A percentile compares a stretch with the other conserved stretches of the same genome.
phyloP scores from a whole-genome alignment of 2,888 invertebrate species.

The Drosophila limbata region DNA sequence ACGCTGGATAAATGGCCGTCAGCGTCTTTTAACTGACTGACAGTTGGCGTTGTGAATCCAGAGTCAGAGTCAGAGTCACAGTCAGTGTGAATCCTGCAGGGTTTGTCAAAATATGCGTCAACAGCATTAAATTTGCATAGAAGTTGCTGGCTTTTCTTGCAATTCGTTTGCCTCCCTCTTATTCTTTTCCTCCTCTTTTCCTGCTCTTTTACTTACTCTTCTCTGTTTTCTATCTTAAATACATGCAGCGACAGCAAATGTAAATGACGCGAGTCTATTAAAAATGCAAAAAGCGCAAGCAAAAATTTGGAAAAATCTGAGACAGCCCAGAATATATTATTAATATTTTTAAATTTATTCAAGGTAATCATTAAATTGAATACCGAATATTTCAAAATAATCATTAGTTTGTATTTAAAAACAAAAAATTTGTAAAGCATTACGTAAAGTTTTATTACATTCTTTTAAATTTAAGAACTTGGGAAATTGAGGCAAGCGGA shows the following conservation, averaged over 20 bases:
- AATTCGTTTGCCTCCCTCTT: neutral
- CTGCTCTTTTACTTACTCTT: neutral
- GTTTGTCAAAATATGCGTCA: conserved; percentile 63
- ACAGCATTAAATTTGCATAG: conserved; percentile 68
- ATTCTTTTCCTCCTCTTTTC: neutral
- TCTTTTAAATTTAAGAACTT: too few species aligned
- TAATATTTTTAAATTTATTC: neutral
- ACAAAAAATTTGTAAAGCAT: too few species aligned
- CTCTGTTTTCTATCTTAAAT: conserved; percentile 24
- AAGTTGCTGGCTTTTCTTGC: conserved; percentile 20
- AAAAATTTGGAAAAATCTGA: conserved; percentile 4
- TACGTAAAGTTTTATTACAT: too few species aligned
- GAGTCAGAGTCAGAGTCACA: conserved; percentile 16
- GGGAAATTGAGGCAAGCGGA: too few species aligned
- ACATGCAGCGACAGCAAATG: conserved; percentile 53
- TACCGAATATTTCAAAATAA: too few species aligned
- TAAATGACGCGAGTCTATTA: conserved; percentile 54
- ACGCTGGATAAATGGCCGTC: conserved; percentile 37
- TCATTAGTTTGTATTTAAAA: too few species aligned
- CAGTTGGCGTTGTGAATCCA: conserved; percentile 36
- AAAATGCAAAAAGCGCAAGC: conserved; percentile 18
- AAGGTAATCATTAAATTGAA: neutral
- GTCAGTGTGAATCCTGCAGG: conserved; percentile 19
- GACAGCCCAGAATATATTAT: neutral
- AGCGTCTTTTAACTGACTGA: conserved; percentile 41